Conservation (phyloP, 2,888 invertebrate genomes). For the Leucophenga maculata region DNA sequence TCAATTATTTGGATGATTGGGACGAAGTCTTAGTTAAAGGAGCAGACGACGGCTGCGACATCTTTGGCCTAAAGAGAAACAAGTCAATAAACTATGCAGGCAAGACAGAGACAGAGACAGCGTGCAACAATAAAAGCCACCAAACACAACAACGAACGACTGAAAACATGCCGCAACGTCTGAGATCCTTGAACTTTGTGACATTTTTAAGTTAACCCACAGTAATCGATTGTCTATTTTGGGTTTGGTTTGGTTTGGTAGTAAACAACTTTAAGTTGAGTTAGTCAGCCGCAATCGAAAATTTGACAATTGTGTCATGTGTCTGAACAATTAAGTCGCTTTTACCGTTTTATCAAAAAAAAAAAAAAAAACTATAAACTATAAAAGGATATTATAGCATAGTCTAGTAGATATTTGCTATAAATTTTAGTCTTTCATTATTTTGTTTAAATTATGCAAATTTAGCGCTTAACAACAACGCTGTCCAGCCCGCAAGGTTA, state of each 20-base stretch:
- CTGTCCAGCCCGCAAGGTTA: slow-evolving; percentile 51
- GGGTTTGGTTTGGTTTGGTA: background rate
- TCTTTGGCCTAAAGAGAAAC: slow-evolving; percentile 32
- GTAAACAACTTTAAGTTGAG: slow-evolving; percentile 27
- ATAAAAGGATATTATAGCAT: too few relatives aligned
- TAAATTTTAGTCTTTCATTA: too few relatives aligned
- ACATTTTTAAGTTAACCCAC: slow-evolving; percentile 31
- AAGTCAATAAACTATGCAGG: slow-evolving; percentile 26
- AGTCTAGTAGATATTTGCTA: too few relatives aligned
- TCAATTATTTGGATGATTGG: slow-evolving; percentile 56
- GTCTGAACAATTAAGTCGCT: slow-evolving; percentile 58
- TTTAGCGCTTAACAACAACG: background rate
- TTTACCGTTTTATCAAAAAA: slow-evolving; percentile 50
- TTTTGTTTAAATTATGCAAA: slow-evolving; percentile 37
- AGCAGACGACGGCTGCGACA: slow-evolving; percentile 32
- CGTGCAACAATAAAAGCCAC: slow-evolving; percentile 2
- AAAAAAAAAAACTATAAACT: too few relatives aligned
- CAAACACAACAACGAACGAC: slow-evolving; percentile 9
- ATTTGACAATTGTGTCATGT: slow-evolving; percentile 45
- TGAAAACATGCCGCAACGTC: slow-evolving; percentile 35
- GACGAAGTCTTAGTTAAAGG: background rate
- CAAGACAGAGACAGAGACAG: slow-evolving; percentile 2
- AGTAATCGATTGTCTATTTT: slow-evolving; percentile 19
- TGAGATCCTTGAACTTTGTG: slow-evolving; percentile 40
- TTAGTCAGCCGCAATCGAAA: slow-evolving; percentile 54